Evolutionary conservation across 1,140 invertebrate species (phyloP).

Genomic region (Agrypnia vestita): DNA sequence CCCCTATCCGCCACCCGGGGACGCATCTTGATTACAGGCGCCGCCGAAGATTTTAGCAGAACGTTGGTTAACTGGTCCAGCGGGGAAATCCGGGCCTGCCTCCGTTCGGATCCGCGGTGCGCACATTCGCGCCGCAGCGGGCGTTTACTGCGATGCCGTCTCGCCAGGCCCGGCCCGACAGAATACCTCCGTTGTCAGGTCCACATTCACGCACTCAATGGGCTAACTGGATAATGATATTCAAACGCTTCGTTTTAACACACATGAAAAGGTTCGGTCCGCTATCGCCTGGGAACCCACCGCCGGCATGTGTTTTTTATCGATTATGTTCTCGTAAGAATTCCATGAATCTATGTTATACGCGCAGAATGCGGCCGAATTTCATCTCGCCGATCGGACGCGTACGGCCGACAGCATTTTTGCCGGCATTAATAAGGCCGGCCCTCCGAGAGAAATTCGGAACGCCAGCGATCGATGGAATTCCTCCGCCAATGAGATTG

Average conservation of each 20-base stretch:
- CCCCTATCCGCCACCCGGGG: too few relatives aligned
- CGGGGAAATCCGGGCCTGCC: too few relatives aligned
- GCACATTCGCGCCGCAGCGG: too few relatives aligned
- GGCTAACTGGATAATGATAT: slow-evolving; percentile 21
- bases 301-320: slow-evolving; percentile 30
- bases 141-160: too few relatives aligned
- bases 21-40: too few relatives aligned
- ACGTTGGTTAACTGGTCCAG: too few relatives aligned
- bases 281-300: slow-evolving; percentile 17
- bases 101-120: too few relatives aligned
- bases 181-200: background rate
- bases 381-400: slow-evolving; percentile 8
- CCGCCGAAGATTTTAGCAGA: too few relatives aligned
- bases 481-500: background rate
- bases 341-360: slow-evolving; percentile 25
- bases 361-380: slow-evolving; percentile 27
- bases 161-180: too few relatives aligned
- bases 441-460: background rate
- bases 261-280: slow-evolving; percentile 16
- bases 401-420: slow-evolving; percentile 9
- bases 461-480: background rate
- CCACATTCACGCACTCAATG: background rate
- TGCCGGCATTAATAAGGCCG: slow-evolving; percentile 7
- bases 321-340: slow-evolving; percentile 31
- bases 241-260: background rate